These are phyloP conservation scores for Rhingia rostrata DNA, from an alignment of 2,888 invertebrate species.

Conservation along the genomic window DNA sequence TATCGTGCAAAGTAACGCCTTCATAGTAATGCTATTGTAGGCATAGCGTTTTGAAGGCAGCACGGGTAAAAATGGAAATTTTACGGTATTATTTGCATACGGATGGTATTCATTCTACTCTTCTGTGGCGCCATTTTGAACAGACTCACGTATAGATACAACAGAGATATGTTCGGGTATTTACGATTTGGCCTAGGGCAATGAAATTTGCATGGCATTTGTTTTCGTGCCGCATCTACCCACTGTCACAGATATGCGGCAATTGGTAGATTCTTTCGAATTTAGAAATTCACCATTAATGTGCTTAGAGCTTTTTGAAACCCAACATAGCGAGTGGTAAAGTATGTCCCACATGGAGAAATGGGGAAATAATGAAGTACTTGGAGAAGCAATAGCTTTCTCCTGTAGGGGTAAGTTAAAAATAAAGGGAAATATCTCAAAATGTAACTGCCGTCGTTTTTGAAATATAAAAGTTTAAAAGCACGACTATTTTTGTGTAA, in stretches of 20 bases:
- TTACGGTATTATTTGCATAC: slow-evolving; percentile 23
- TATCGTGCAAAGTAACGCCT: slow-evolving; percentile 2
- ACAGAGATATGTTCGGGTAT: slow-evolving; percentile 5
- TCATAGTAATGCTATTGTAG: background rate
- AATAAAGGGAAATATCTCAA: too few relatives aligned
- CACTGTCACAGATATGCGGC: slow-evolving; percentile 34
- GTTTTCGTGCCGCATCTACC: slow-evolving; percentile 54
- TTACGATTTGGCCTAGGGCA: slow-evolving; percentile 49
- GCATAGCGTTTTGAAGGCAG: background rate
- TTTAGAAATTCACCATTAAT: slow-evolving; percentile 21
- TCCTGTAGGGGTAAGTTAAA: too few relatives aligned
- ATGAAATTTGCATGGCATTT: slow-evolving; percentile 62
- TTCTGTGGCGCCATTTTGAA: background rate
- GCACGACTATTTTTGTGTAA: too few relatives aligned
- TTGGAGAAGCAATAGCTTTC: background rate
- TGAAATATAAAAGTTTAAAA: too few relatives aligned
- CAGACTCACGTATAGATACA: background rate
- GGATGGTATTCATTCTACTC: slow-evolving; percentile 19
- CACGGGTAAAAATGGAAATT: background rate
- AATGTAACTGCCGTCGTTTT: too few relatives aligned
- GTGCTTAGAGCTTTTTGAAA: slow-evolving; percentile 23
- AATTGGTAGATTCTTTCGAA: slow-evolving; percentile 38
- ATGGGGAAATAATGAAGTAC: slow-evolving; percentile 10
- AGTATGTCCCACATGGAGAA: background rate
- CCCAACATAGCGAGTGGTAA: background rate